Percentiles rank a stretch among this genome's conserved stretches.
These are phyloP conservation scores for Heliconius ismenius DNA, from an alignment of 2,888 invertebrate genomes.

Conservation along the genomic window DNA sequence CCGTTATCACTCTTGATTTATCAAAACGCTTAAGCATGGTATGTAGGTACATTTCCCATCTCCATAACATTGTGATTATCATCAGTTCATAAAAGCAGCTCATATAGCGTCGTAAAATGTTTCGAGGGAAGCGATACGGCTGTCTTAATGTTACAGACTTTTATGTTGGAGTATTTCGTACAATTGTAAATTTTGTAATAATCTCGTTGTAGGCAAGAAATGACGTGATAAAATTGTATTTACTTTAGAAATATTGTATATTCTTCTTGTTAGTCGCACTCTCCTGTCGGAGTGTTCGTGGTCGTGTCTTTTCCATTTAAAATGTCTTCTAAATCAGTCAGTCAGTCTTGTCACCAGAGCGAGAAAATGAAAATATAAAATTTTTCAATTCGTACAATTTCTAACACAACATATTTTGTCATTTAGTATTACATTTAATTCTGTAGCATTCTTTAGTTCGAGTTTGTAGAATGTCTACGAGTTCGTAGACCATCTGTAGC, in stretches of 20 bases:
- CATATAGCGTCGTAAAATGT: constrained; percentile 2
- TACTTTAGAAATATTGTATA: no score
- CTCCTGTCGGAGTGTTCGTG: no score
- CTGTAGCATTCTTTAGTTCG: background rate
- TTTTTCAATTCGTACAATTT: no score
- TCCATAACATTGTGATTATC: background rate
- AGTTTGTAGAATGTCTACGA: constrained; percentile 1
- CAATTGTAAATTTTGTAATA: background rate
- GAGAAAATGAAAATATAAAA: no score
- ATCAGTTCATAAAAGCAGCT: background rate
- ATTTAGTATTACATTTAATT: background rate
- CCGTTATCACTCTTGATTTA: background rate
- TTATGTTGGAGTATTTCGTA: background rate
- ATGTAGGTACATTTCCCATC: background rate
- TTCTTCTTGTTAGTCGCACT: no score
- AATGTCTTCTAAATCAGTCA: no score
- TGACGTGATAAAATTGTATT: no score
- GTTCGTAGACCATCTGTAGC: background rate
- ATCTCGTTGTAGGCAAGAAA: background rate
- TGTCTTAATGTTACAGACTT: background rate
- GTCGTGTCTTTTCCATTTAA: no score
- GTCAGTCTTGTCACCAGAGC: no score
- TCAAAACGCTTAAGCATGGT: background rate
- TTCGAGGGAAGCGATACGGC: background rate
- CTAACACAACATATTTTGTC: no score